phyloP scores from a whole-genome alignment of 2,888 invertebrate species.

The Acanthosepion pharaonis region DNA sequence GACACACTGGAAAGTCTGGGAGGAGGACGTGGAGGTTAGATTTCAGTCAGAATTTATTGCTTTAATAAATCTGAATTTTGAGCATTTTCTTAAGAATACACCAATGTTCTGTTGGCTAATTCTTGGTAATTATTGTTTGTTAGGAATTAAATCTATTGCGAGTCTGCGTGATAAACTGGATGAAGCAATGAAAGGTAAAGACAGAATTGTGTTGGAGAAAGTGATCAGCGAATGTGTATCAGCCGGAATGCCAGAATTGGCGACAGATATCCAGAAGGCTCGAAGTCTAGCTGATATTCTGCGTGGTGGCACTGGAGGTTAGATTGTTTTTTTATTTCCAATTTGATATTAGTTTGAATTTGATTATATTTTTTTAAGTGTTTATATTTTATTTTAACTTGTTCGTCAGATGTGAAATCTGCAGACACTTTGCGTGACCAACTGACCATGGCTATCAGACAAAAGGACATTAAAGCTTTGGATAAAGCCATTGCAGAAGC shows the following conservation, averaged over 20 bases:
- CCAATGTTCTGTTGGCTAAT: too few species aligned
- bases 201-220: not conserved
- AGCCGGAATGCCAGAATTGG: constrained; percentile 33
- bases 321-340: not conserved
- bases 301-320: constrained; percentile 10
- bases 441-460: not conserved
- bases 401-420: constrained; percentile 13
- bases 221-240: not conserved
- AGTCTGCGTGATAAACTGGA: not conserved
- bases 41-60: not conserved
- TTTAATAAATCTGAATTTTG: too few species aligned
- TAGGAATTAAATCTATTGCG: not conserved
- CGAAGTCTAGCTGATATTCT: not conserved
- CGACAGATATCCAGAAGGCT: not conserved
- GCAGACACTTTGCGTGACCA: not conserved
- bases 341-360: too few species aligned
- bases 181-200: not conserved
- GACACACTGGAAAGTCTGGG: not conserved
- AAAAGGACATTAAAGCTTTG: not conserved
- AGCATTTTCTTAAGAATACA: too few species aligned
- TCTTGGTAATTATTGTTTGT: too few species aligned
- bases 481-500: not conserved
- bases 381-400: not conserved
- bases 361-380: too few species aligned
- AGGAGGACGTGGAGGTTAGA: constrained; percentile 34